These are phyloP conservation scores for Macrotis lagotis DNA, from an alignment of 2,113 vertebrate genomes.

Conservation along the genomic window DNA sequence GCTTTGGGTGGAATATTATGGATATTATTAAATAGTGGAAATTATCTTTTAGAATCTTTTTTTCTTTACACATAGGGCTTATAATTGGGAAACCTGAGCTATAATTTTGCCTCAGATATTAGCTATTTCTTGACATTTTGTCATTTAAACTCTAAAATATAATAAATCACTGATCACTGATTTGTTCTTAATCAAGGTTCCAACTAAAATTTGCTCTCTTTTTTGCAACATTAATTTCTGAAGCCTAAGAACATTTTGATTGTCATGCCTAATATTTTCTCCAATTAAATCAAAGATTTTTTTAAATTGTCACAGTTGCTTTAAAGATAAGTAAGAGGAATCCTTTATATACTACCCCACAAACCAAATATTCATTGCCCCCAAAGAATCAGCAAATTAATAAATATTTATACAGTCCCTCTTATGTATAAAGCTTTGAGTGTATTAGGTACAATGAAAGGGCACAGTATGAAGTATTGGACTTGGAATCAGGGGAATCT, in stretches of 20 bases:
- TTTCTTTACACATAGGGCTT: background rate
- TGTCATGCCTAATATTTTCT: background rate
- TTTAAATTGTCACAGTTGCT: background rate
- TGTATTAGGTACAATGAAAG: background rate
- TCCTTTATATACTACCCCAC: background rate
- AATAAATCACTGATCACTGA: background rate
- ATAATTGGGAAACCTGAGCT: background rate
- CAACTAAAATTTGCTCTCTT: background rate
- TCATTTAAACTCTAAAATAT: background rate
- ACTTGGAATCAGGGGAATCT: background rate
- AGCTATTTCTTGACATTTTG: background rate
- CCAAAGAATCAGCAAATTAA: background rate
- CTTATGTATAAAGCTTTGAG: background rate
- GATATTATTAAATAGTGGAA: background rate
- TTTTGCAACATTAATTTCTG: background rate
- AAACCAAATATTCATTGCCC: background rate
- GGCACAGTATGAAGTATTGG: background rate
- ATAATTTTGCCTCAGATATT: background rate
- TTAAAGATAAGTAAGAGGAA: background rate
- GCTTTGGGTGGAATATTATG: background rate
- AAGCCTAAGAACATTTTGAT: background rate
- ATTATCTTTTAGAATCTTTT: background rate
- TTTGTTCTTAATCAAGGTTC: background rate
- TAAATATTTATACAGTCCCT: background rate
- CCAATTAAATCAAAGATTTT: background rate